These are phyloP conservation scores for Notiomystis cincta DNA, from an alignment of 2,113 vertebrate species.

Conservation along the genomic window DNA sequence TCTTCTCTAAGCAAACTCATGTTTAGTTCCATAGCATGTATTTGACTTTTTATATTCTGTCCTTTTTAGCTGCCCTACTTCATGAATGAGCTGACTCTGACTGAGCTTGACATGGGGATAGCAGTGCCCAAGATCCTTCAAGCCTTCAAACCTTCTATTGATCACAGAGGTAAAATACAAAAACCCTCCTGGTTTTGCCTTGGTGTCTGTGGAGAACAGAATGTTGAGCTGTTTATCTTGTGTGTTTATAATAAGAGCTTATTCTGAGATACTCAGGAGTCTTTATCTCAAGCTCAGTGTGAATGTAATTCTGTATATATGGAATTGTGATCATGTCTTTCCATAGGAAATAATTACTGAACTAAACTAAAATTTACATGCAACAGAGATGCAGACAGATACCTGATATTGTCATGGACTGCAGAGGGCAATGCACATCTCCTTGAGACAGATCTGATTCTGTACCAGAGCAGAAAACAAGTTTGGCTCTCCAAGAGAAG, in stretches of 20 bases:
- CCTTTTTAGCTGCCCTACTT: slow-evolving; percentile 89
- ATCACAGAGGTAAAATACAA: slow-evolving; percentile 87
- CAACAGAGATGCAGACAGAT: neutral
- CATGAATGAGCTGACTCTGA: slow-evolving; percentile 97
- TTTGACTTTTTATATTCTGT: neutral
- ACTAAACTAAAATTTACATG: neutral
- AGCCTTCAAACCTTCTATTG: slow-evolving; percentile 89
- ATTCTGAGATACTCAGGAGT: neutral
- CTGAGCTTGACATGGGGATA: slow-evolving; percentile 96
- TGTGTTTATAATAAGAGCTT: neutral
- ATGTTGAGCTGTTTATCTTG: neutral
- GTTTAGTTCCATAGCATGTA: neutral
- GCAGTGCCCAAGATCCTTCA: slow-evolving; percentile 92
- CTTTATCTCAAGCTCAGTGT: neutral
- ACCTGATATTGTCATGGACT: neutral
- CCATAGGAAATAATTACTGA: neutral
- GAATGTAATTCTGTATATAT: neutral
- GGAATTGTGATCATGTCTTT: neutral
- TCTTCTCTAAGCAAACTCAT: neutral
- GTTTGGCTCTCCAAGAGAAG: neutral
- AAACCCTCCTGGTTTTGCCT: neutral
- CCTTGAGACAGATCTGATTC: neutral
- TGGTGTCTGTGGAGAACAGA: neutral
- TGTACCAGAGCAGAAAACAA: neutral
- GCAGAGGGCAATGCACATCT: neutral